Conservation (phyloP, 2,113 vertebrate species). For the Tachycineta bicolor region DNA sequence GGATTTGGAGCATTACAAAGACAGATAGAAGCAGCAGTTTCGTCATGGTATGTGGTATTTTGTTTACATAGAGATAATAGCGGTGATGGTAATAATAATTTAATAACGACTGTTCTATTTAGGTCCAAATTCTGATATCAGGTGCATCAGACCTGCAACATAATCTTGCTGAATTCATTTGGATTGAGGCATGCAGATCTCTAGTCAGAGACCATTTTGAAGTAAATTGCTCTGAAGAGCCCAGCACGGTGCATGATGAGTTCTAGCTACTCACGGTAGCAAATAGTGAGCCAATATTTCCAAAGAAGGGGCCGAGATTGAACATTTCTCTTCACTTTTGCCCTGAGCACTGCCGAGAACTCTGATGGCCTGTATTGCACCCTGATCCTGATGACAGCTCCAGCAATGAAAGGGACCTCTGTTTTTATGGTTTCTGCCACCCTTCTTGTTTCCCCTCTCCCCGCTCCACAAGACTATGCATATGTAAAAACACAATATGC, state of each 20-base stretch:
- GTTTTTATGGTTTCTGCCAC: not conserved
- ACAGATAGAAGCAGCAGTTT: slow-evolving; percentile 45
- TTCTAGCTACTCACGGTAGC: not conserved
- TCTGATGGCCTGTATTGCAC: not conserved
- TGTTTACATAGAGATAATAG: slow-evolving; percentile 30
- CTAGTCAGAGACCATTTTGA: not conserved
- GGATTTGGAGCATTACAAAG: slow-evolving; percentile 59
- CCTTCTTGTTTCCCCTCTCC: not conserved
- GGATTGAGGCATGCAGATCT: not conserved
- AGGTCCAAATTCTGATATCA: not conserved
- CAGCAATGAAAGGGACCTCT: not conserved
- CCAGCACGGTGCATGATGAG: not conserved
- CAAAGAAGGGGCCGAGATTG: not conserved
- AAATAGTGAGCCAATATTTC: not conserved
- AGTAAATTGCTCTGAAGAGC: not conserved
- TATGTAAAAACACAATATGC: not conserved
- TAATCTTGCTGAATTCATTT: not conserved
- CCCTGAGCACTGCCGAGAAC: not conserved
- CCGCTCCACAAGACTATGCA: not conserved
- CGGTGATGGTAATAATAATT: not conserved
- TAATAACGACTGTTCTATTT: not conserved
- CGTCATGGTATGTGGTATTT: slow-evolving; percentile 30
- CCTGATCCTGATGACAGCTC: not conserved
- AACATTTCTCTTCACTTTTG: not conserved
- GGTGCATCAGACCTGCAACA: not conserved